Evolutionary conservation across 1,140 invertebrate genomes (phyloP).

Genomic region (Tribolium castaneum): DNA sequence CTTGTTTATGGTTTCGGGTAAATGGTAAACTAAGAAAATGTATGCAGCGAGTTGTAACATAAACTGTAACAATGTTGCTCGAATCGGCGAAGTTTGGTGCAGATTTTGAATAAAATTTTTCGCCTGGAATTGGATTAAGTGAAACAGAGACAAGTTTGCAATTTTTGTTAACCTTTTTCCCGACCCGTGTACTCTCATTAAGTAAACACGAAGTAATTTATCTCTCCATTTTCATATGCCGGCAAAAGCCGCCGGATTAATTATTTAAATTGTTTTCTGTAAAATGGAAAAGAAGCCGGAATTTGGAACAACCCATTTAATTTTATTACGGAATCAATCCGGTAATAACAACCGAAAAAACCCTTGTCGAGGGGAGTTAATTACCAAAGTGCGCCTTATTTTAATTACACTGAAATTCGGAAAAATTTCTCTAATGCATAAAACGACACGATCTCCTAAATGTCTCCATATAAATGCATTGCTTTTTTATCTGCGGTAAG

Average conservation of each 20-base stretch:
- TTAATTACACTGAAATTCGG: background rate
- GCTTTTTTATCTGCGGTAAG: constrained; percentile 18
- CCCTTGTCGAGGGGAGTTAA: background rate
- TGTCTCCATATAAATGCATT: constrained; percentile 35
- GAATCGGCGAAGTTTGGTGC: background rate
- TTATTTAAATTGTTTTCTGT: background rate
- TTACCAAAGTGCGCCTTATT: constrained; percentile 5
- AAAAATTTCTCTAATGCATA: background rate
- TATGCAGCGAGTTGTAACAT: background rate
- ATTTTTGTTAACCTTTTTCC: too few species aligned
- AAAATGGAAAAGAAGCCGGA: background rate
- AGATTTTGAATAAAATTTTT: background rate
- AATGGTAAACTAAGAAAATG: background rate
- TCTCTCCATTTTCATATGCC: background rate
- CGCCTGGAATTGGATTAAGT: background rate
- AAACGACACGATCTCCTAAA: background rate
- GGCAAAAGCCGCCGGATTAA: background rate
- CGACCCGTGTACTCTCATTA: too few species aligned
- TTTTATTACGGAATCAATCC: constrained; percentile 11
- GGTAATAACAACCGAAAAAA: background rate
- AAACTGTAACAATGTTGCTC: background rate
- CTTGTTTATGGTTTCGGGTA: background rate
- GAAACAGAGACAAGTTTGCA: too few species aligned
- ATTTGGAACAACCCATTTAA: background rate
- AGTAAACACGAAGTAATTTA: too few species aligned